phyloP scores from a whole-genome alignment of 2,113 vertebrate species.

The Martes martes region DNA sequence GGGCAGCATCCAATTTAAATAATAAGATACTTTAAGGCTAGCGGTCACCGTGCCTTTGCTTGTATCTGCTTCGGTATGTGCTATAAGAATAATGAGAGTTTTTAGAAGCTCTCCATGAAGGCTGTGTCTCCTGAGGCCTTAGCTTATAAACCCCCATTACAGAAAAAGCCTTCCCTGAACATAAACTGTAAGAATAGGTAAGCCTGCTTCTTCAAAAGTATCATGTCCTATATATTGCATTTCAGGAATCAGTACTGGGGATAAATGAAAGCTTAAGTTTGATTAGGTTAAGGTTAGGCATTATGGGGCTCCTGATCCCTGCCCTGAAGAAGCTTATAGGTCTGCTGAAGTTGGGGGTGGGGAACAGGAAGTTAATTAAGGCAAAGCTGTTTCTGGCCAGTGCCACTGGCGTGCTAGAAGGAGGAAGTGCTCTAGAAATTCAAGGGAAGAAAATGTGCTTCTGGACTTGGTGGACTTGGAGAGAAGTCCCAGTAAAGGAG shows the following conservation, averaged over 20 bases:
- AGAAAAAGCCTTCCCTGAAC: neutral
- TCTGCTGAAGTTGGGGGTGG: neutral
- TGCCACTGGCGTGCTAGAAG: neutral
- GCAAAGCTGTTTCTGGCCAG: neutral
- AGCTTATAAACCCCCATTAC: neutral
- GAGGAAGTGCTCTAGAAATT: neutral
- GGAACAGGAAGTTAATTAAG: neutral
- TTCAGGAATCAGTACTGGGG: neutral
- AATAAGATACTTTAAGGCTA: neutral
- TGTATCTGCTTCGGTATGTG: neutral
- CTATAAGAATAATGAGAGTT: neutral
- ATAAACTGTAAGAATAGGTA: neutral
- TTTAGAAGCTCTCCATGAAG: neutral
- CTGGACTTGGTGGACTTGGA: neutral
- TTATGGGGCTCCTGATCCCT: neutral
- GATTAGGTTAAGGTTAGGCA: neutral
- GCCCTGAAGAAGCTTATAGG: neutral
- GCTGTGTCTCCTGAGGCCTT: neutral
- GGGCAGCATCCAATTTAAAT: slow-evolving; percentile 11
- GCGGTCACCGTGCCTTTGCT: neutral
- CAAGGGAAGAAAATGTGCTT: neutral
- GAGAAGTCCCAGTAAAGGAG: neutral
- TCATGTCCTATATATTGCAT: neutral
- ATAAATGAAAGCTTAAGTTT: neutral
- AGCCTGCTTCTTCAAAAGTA: neutral